Evolutionary conservation across 2,113 vertebrate genomes (phyloP).

Genomic region (Notothenia rossii): DNA sequence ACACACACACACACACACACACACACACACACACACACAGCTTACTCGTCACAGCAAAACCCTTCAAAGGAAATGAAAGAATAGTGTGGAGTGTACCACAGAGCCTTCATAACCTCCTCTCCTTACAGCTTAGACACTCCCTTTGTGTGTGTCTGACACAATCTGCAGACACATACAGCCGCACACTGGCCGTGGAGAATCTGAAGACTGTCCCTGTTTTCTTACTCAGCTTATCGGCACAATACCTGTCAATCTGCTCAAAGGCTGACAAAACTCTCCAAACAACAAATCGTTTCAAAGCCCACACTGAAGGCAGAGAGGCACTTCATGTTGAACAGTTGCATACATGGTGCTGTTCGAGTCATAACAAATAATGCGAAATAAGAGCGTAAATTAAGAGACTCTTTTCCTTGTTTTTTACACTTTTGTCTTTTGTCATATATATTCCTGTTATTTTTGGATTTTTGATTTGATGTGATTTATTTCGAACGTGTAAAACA

Average conservation of each 20-base stretch:
- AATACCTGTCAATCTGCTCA: slow-evolving; percentile 41
- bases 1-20: not conserved
- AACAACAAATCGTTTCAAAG: slow-evolving; percentile 16
- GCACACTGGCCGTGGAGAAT: slow-evolving; percentile 18
- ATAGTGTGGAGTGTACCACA: slow-evolving; percentile 35
- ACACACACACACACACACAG: slow-evolving; percentile 14
- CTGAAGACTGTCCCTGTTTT: slow-evolving; percentile 22
- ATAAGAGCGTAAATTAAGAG: no score
- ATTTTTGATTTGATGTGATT: no score
- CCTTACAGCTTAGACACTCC: slow-evolving; percentile 25
- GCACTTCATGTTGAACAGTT: not conserved
- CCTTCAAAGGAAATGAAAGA: slow-evolving; percentile 59
- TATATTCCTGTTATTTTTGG: not conserved
- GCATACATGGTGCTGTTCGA: not conserved
- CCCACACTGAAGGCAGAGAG: slow-evolving; percentile 1
- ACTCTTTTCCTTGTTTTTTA: not conserved
- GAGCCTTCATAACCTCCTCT: slow-evolving; percentile 25
- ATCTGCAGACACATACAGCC: slow-evolving; percentile 44
- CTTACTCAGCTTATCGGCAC: slow-evolving; percentile 8
- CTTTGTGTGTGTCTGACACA: slow-evolving; percentile 55
- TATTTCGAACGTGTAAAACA: no score
- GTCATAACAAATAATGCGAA: no score
- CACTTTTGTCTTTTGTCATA: not conserved
- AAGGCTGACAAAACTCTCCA: slow-evolving; percentile 44
- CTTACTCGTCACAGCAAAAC: slow-evolving; percentile 53